These are phyloP conservation scores for Uropetala carovei DNA, from an alignment of 2,888 invertebrate genomes.

Conservation along the genomic window DNA sequence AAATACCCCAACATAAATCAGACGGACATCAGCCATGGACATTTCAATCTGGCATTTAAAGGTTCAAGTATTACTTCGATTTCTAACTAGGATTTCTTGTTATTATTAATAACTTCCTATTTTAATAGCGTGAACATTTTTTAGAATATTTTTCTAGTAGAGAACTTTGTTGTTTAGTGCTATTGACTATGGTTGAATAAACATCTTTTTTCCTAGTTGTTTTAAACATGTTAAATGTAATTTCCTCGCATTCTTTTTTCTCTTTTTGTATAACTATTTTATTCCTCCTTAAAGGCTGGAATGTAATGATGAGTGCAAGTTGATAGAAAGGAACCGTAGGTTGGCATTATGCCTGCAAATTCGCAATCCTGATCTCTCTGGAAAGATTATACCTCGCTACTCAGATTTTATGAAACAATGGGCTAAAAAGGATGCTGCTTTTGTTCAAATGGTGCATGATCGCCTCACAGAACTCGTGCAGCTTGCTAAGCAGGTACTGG, in stretches of 20 bases:
- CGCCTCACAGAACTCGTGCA: conserved; percentile 90
- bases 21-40: too few species aligned
- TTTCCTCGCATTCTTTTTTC: not conserved
- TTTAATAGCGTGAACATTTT: too few species aligned
- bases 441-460: conserved; percentile 90
- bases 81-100: too few species aligned
- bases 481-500: conserved; percentile 86
- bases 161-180: too few species aligned
- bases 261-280: not conserved
- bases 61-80: too few species aligned
- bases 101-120: too few species aligned
- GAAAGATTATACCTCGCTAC: conserved; percentile 90
- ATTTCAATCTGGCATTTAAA: too few species aligned
- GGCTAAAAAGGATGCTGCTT: conserved; percentile 87
- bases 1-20: too few species aligned
- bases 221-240: too few species aligned
- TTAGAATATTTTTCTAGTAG: too few species aligned
- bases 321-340: conserved; percentile 91
- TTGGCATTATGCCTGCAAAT: conserved; percentile 95
- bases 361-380: conserved; percentile 90
- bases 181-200: too few species aligned
- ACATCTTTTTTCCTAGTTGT: too few species aligned
- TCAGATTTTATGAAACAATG: conserved; percentile 90
- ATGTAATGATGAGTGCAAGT: conserved; percentile 94
- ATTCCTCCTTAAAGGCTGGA: conserved; percentile 81